Percentiles rank a stretch among this genome's conserved stretches.
phyloP scores from a whole-genome alignment of 2,888 invertebrate species.

The Rhagium mordax region DNA sequence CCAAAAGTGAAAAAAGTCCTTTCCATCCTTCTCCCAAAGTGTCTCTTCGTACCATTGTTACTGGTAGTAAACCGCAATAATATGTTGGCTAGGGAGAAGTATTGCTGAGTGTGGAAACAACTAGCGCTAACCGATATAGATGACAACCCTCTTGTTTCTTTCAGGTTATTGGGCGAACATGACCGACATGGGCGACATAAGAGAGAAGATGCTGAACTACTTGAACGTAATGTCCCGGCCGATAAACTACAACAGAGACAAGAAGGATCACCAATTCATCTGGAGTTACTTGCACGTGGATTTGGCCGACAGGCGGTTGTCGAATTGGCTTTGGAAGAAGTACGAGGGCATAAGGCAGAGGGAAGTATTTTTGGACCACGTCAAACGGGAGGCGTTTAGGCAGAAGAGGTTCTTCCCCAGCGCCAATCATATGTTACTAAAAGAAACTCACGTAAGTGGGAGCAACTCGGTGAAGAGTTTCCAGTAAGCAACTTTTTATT shows the following conservation, averaged over 20 bases:
- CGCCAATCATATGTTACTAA: slow-evolving; percentile 56
- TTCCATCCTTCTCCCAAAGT: too few relatives aligned
- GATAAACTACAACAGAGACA: slow-evolving; percentile 85
- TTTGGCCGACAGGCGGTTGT: slow-evolving; percentile 89
- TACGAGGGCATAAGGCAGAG: slow-evolving; percentile 86
- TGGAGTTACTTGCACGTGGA: slow-evolving; percentile 99
- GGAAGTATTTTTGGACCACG: slow-evolving; percentile 78
- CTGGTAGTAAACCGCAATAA: too few relatives aligned
- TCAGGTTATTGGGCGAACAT: slow-evolving; percentile 95
- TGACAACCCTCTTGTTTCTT: too few relatives aligned
- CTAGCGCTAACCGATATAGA: too few relatives aligned
- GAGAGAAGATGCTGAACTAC: slow-evolving; percentile 95
- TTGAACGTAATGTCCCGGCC: slow-evolving; percentile 97
- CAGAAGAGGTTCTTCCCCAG: slow-evolving; percentile 53
- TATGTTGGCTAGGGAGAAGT: too few relatives aligned
- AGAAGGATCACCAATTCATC: slow-evolving; percentile 83
- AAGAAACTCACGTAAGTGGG: slow-evolving; percentile 59
- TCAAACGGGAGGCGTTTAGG: slow-evolving; percentile 70
- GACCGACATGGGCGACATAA: slow-evolving; percentile 94
- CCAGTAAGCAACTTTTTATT: too few relatives aligned
- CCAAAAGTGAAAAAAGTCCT: too few relatives aligned
- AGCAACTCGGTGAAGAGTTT: too few relatives aligned
- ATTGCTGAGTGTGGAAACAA: too few relatives aligned
- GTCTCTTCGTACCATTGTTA: too few relatives aligned
- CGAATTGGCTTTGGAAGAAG: slow-evolving; percentile 92